A percentile compares a stretch with the other conserved stretches of the same genome.
Conservation (phyloP, 2,888 invertebrate species). For the Lithosia quadra region DNA sequence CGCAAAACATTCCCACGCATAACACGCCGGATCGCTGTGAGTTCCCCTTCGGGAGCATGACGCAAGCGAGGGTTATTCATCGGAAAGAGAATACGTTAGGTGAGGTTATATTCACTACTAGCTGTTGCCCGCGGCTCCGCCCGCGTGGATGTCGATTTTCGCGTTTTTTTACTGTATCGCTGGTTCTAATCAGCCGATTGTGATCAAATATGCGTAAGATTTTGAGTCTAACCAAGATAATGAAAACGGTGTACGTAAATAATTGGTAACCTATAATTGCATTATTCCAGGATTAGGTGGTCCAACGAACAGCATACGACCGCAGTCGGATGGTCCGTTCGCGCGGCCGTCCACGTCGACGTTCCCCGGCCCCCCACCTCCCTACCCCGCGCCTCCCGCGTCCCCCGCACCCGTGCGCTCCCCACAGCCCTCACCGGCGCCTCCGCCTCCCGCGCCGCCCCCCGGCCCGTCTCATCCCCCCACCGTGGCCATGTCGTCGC, state of each 20-base stretch:
- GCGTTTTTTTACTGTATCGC: no score
- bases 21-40: slow-evolving; percentile 86
- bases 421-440: slow-evolving; percentile 25
- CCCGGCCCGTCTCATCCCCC: slow-evolving; percentile 86
- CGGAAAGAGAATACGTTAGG: slow-evolving; percentile 89
- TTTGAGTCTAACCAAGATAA: no score
- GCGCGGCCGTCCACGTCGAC: slow-evolving; percentile 68
- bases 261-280: background rate
- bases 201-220: no score
- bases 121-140: no score
- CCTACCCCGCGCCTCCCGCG: slow-evolving; percentile 62
- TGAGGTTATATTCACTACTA: no score
- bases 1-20: slow-evolving; percentile 86
- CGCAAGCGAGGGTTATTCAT: slow-evolving; percentile 95
- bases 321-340: slow-evolving; percentile 63
- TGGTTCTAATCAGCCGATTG: no score
- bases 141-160: no score
- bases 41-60: slow-evolving; percentile 97
- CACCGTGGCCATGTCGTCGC: slow-evolving; percentile 93
- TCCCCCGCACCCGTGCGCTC: slow-evolving; percentile 45
- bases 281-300: slow-evolving; percentile 60
- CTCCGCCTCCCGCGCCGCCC: slow-evolving; percentile 52
- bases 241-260: no score
- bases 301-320: slow-evolving; percentile 49
- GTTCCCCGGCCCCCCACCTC: slow-evolving; percentile 77